Base-by-base conservation (phyloP, 2,888 invertebrate species). In the Lasioglossum morio region DNA sequence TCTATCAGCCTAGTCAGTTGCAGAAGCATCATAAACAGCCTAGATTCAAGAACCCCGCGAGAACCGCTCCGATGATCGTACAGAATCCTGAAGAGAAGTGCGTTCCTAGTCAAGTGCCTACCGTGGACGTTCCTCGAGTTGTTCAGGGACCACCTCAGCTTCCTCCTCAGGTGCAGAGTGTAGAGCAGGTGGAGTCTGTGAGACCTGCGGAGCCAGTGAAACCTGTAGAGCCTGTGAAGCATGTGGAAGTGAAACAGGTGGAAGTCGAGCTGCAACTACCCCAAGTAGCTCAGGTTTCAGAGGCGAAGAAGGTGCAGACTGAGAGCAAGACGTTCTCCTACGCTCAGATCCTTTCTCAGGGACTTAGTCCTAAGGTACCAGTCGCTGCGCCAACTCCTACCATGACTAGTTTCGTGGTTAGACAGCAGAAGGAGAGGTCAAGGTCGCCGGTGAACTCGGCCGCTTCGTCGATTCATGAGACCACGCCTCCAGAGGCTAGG, bases 321-420 rank as follows among this genome's bases (percentile, higher is more conserved):
- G 90, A 91, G 37, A 92, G 90, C 2, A 88, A 87, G 57, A 78
- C 91, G 7, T 96, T 97, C 91, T 97, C 97, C 0, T 97, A 97
- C 93, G 97, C 97, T 4, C 97, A 97, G 95, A 97, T 97, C 93
- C 95, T 97, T 91, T 96, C 97, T 66, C 96, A 97, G 87, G 97
- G 97, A 57, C 95, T 97, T 70, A 95, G 90, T 87, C 91, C 92
- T 72, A 91, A 93, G 63, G 93, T 86, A 0, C 87, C 94, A 88
- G 92, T 95, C 94, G 95, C 96, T 95, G 72, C 76, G 10, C 19
- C 57, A 5, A 34, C 73, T 14, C 23, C 79, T 14, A 69, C 63
- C 0, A 43, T 60, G 63, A 72, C 57, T n/a, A 16, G 63, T 19
- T 27, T 46, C 7, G n/a, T 23, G 8, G 53, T 77, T 5, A 86